Evolutionary conservation across 2,797 vertebrate genomes (phyloP), one percentile per base, ranked within the genome.

Genomic region (Danio kyathit): DNA sequence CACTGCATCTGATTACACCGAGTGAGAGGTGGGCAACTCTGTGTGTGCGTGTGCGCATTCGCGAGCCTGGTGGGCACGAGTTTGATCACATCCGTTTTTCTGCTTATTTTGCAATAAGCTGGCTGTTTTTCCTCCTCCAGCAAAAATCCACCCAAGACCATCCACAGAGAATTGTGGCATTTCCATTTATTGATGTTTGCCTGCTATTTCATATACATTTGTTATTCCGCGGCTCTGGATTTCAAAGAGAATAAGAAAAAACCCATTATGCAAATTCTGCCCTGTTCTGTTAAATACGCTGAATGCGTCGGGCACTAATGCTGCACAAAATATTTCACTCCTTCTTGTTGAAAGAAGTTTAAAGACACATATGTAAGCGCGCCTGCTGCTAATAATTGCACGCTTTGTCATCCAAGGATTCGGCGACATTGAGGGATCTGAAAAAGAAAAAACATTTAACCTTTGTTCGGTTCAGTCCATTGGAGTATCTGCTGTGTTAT

Each of bases 181-280:
- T 91, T 94, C 92, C 91, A 92, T 94, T 91, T 94, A 94, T 94
- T 94, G 93, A 94, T 93, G 91, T 94, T 93, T 92, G 93, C 92
- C 92, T 93, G 91, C 82, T 90, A 89, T 89, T 93, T 94, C 88
- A 90, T 93, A 93, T 92, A 93, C 91, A 94, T 95, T 92, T 94
- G 92, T 91, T 93, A 94, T 94, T 93, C 94, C 88, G 88, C 87
- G 88, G 29, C 92, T 91, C 87, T 88, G 91, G 91, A 94, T 92
- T 94, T 95, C 93, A 95, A 95, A 94, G 92, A 89, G 93, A 95
- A 94, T 95, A 90, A 90, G 88, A 91, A 89, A 92, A 90, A 90
- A 89, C 88, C 90, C 88, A 90, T 93, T 94, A 94, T 94, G 93
- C 92, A 93, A 94, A 94, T 94, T 91, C 85, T 86, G 88, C 92